Evolutionary conservation across 2,113 vertebrate species (phyloP).

Genomic region (Stegastes partitus): DNA sequence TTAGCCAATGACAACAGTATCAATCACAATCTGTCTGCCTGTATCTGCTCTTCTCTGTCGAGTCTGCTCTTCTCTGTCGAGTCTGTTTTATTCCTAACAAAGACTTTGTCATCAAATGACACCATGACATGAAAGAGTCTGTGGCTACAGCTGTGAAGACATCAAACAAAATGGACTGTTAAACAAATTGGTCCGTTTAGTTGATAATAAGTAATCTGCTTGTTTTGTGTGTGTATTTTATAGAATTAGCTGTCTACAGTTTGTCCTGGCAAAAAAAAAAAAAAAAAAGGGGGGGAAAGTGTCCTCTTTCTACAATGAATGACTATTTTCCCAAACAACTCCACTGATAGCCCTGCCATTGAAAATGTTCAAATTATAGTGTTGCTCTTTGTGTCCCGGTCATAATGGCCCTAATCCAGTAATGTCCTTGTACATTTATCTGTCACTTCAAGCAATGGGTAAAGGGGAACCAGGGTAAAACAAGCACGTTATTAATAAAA

Average conservation of each 20-base stretch:
- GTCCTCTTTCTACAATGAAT: constrained; percentile 58
- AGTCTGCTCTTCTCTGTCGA: constrained; percentile 16
- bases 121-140: constrained; percentile 25
- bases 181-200: constrained; percentile 34
- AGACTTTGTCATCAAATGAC: constrained; percentile 34
- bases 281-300: neutral
- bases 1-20: constrained; percentile 33
- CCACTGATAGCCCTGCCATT: constrained; percentile 64
- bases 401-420: constrained; percentile 70
- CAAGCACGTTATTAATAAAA: neutral
- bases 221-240: constrained; percentile 43
- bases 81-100: constrained; percentile 42
- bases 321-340: constrained; percentile 75
- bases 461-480: constrained; percentile 19
- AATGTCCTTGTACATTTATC: constrained; percentile 56
- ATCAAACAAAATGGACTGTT: constrained; percentile 26
- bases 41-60: constrained; percentile 16
- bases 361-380: constrained; percentile 74
- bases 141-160: constrained; percentile 6
- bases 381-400: constrained; percentile 62
- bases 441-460: constrained; percentile 37
- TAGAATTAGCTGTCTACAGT: constrained; percentile 37
- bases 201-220: constrained; percentile 43
- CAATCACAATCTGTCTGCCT: constrained; percentile 31
- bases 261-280: constrained; percentile 7